Evolutionary conservation across 2,888 invertebrate species (phyloP).

Genomic region (Matsumyia berberina): DNA sequence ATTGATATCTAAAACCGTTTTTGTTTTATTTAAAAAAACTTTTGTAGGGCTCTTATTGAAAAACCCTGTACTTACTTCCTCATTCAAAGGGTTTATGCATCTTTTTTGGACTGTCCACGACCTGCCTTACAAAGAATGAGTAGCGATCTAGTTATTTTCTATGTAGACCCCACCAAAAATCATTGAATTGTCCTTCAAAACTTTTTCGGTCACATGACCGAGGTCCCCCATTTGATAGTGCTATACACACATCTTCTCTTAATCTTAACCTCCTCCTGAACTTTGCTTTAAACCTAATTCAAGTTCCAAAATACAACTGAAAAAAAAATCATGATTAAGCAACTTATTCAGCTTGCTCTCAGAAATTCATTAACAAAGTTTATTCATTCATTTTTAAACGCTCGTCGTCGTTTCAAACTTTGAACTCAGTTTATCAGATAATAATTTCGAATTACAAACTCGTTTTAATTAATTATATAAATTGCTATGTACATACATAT

Average conservation of each 20-base stretch:
- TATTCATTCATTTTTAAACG: neutral
- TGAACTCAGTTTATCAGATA: slow-evolving; percentile 17
- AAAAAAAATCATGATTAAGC: slow-evolving; percentile 9
- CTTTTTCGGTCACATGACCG: neutral
- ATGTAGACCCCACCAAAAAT: too few species aligned
- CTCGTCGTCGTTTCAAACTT: neutral
- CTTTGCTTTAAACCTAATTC: neutral
- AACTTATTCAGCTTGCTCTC: slow-evolving; percentile 1
- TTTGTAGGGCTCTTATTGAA: too few species aligned
- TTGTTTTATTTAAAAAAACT: too few species aligned
- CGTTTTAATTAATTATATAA: neutral
- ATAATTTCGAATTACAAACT: slow-evolving; percentile 16
- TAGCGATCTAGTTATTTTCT: too few species aligned
- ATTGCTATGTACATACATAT: neutral
- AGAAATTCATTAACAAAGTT: slow-evolving; percentile 8
- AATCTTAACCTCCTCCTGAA: neutral
- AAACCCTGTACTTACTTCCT: too few species aligned
- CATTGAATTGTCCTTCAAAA: too few species aligned
- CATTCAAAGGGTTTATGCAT: too few species aligned
- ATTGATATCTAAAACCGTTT: too few species aligned
- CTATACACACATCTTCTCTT: too few species aligned
- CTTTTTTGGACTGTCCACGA: too few species aligned
- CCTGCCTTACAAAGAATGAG: too few species aligned
- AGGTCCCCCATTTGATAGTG: neutral
- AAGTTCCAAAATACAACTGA: neutral